Evolutionary conservation across 2,797 vertebrate genomes (phyloP).

Genomic region (Limosa lapponica): DNA sequence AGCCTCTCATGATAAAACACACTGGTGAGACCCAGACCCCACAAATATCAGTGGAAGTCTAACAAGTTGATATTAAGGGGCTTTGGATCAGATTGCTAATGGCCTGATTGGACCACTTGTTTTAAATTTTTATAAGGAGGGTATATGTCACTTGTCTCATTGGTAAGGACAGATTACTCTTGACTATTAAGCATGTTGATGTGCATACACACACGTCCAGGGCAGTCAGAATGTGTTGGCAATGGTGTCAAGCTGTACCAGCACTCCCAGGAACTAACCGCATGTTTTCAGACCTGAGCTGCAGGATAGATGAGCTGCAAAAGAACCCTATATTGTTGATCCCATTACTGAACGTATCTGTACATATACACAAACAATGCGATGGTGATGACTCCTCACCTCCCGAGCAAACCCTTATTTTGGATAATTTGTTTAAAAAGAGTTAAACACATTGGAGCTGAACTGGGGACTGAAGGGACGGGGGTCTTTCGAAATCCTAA

Average conservation of each 20-base stretch:
- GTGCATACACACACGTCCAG: background rate
- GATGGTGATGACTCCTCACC: background rate
- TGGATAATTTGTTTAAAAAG: background rate
- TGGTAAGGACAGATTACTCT: background rate
- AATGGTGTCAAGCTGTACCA: background rate
- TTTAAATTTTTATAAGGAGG: background rate
- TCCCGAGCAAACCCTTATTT: background rate
- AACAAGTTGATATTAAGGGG: background rate
- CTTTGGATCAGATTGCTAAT: background rate
- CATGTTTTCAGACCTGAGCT: background rate
- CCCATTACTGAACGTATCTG: background rate
- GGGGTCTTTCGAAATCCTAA: background rate
- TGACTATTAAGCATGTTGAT: background rate
- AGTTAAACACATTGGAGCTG: background rate
- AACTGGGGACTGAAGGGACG: background rate
- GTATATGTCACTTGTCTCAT: background rate
- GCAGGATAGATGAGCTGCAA: background rate
- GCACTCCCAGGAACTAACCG: background rate
- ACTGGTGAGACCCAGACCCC: background rate
- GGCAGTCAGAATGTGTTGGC: background rate
- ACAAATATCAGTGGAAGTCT: background rate
- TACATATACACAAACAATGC: background rate
- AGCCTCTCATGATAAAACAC: background rate
- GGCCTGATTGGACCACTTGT: background rate
- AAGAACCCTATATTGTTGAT: background rate